Conservation (phyloP, 2,797 vertebrate species). For the Apogon talboti region DNA sequence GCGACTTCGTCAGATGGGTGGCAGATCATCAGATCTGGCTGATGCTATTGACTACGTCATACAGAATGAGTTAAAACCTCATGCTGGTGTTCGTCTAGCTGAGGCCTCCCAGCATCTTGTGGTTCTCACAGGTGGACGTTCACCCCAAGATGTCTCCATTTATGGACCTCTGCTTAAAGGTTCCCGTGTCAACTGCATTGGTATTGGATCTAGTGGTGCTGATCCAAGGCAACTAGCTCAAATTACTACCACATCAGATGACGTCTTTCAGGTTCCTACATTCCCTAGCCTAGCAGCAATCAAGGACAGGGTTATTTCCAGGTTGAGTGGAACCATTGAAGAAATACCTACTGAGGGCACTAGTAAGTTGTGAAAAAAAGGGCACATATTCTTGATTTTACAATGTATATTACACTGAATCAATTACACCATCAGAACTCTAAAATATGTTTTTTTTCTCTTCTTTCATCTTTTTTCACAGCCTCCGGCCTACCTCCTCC, state of each 20-base stretch:
- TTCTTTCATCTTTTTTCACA: conserved; percentile 23
- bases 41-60: conserved; percentile 89
- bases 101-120: conserved; percentile 95
- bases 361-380: conserved; percentile 66
- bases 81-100: conserved; percentile 86
- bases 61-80: conserved; percentile 86
- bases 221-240: conserved; percentile 84
- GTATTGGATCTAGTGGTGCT: conserved; percentile 83
- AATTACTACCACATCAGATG: conserved; percentile 80
- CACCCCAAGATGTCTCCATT: conserved; percentile 85
- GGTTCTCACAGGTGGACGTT: conserved; percentile 90
- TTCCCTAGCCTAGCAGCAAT: conserved; percentile 84
- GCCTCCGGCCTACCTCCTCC: conserved; percentile 19
- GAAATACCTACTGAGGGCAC: conserved; percentile 2
- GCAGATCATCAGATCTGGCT: conserved; percentile 86
- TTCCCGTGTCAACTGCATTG: conserved; percentile 85
- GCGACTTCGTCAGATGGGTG: conserved; percentile 88
- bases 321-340: conserved; percentile 65
- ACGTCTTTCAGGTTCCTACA: conserved; percentile 84
- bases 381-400: background rate
- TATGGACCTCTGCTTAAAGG: conserved; percentile 82
- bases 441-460: background rate
- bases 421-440: background rate
- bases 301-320: conserved; percentile 76
- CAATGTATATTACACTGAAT: background rate